A percentile compares a stretch with the other conserved stretches of the same genome.
Conservation (phyloP, 2,113 vertebrate species). For the Trinectes maculatus region DNA sequence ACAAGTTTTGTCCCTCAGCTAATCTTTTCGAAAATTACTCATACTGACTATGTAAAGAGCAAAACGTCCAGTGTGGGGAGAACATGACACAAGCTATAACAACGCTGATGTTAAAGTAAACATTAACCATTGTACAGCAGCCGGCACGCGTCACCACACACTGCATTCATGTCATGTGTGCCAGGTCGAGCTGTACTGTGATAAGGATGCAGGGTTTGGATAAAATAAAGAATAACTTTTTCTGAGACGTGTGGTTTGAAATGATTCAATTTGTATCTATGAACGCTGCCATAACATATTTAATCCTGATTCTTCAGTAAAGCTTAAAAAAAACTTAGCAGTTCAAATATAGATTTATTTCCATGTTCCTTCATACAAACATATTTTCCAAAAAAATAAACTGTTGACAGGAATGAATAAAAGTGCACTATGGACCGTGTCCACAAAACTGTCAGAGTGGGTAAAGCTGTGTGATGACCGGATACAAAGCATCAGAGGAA, state of each 20-base stretch:
- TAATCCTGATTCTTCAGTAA: not conserved
- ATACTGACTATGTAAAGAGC: slow-evolving; percentile 36
- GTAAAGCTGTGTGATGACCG: slow-evolving; percentile 58
- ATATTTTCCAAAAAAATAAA: slow-evolving; percentile 68
- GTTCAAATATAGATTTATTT: slow-evolving; percentile 81
- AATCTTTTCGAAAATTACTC: slow-evolving; percentile 40
- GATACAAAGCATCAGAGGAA: slow-evolving; percentile 38
- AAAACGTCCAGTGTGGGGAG: slow-evolving; percentile 24
- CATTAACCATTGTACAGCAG: not conserved
- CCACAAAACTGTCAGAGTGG: slow-evolving; percentile 33
- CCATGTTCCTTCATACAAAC: slow-evolving; percentile 72
- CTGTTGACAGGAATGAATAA: slow-evolving; percentile 56
- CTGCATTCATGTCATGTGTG: not conserved
- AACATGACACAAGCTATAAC: slow-evolving; percentile 19
- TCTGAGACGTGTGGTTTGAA: not conserved
- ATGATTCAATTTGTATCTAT: not conserved
- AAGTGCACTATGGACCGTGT: slow-evolving; percentile 58
- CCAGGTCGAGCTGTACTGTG: not conserved
- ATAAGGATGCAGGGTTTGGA: not conserved
- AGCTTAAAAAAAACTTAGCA: slow-evolving; percentile 26
- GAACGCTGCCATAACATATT: slow-evolving; percentile 1
- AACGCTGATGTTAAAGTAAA: slow-evolving; percentile 20
- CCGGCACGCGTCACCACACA: slow-evolving; percentile 1
- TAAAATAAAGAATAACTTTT: not conserved
- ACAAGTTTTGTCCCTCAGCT: slow-evolving; percentile 36